Evolutionary conservation across 2,113 vertebrate species (phyloP), one percentile per base, ranked within the genome.

Genomic region (Notothenia coriiceps): DNA sequence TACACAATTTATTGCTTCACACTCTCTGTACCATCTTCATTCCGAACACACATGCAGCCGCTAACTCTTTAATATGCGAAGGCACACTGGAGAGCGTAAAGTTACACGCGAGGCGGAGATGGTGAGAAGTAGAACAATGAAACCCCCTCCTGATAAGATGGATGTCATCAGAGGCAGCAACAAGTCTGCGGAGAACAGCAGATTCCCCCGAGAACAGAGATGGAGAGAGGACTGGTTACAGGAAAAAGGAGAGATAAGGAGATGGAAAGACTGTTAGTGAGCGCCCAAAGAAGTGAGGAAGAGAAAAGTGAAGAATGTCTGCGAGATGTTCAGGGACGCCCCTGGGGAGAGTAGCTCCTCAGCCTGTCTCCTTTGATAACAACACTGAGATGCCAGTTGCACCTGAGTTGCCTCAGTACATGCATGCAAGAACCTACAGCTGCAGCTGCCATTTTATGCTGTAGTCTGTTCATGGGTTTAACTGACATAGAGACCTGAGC

Each of bases 291-390:
- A 69, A 64, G 44, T 22, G 56, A 64, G 57, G 33, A 69, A 49
- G 67, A 67, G 18, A 29, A 18, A 47, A 82, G 62, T 74, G 66
- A 51, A 20, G 64, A 63, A 80, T 71, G 73, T 56, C 55, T 72
- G 25, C 2, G 59, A 83, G 73, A 77, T 64, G 77, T 83, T 78
- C 54, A 63, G 73, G 65, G 54, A 51, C 33, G 11, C 71, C 79
- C 43, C 72, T 22, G 68, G 86, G 79, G 79, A 71, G 54, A 79
- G 46, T 29, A 14, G 61, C 68, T 83, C 82, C 80, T 68, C 82
- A n/a, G 74, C 63, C 91, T 91, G 90, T 80, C 85, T 82, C 49
- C 76, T 86, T 77, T 83, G 91, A 92, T 92, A 89, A 90, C 57
- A 46, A 74, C 75, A 59, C 55, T 7, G 69, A 86, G 85, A 86